A percentile compares a stretch with the other conserved stretches of the same genome.
phyloP scores from a whole-genome alignment of 2,113 vertebrate species.

The Xyliphius kryptos region DNA sequence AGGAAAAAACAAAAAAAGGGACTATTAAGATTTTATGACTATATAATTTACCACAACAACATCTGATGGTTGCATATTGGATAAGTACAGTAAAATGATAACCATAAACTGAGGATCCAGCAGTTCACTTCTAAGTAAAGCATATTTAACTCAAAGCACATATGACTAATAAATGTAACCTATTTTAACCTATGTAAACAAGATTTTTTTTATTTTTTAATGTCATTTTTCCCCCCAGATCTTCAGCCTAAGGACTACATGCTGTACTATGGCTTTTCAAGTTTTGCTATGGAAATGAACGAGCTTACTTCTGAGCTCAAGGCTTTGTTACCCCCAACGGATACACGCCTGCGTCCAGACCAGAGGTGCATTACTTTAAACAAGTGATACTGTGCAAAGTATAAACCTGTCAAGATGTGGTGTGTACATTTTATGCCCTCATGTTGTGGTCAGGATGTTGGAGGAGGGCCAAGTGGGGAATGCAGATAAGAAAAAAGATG shows the following conservation, averaged over 20 bases:
- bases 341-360: constrained; percentile 92
- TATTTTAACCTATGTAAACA: not conserved
- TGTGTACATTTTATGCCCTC: not conserved
- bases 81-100: too few relatives aligned
- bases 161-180: too few relatives aligned
- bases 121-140: too few relatives aligned
- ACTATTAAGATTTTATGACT: too few relatives aligned
- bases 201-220: not conserved
- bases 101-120: too few relatives aligned
- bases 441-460: constrained; percentile 58
- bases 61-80: too few relatives aligned
- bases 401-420: not conserved
- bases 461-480: constrained; percentile 73
- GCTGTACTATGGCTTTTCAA: constrained; percentile 91
- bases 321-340: constrained; percentile 78
- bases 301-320: constrained; percentile 73
- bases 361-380: constrained; percentile 72
- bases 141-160: too few relatives aligned
- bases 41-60: too few relatives aligned
- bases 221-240: constrained; percentile 65
- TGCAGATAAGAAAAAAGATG: constrained; percentile 66
- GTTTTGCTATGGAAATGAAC: constrained; percentile 90
- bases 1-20: too few relatives aligned
- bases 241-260: constrained; percentile 81
- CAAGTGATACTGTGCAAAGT: not conserved